Evolutionary conservation across 2,797 vertebrate genomes (phyloP), one percentile per base, ranked within the genome.

Genomic region (Chrysocyon brachyurus): DNA sequence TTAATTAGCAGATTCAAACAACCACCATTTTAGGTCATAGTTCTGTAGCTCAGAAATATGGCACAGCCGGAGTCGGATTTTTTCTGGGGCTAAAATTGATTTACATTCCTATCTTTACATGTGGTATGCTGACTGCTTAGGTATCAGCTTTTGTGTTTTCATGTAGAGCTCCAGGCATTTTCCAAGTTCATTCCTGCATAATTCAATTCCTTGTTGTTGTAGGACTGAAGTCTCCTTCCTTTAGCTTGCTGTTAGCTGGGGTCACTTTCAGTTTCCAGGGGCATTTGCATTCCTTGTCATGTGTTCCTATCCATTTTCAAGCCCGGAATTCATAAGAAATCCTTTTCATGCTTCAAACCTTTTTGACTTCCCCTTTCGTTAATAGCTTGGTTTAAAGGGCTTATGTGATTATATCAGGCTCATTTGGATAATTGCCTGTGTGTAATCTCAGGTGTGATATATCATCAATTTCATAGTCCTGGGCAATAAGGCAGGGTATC

Each of bases 1-100:
- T 4, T 61, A 72, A 86, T 52, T 26, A 83, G 31, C 33, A 83
- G 46, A 33, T 93, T 95, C 93, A 64, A 93, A 77, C 17, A 91
- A 56, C 10, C 68, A 4, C 11, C 22, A 61, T 16, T 40, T 63
- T 72, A 90, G 46, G 54, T 87, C 75, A 90, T 15, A 75, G 46
- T 87, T 91, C 46, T 64, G 61, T 26, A 83, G 54, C 59, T 93
- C 4, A 11, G 40, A 68, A 81, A 40, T 49, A 66, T 92, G 66
- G 49, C 59, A 84, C 17, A 54, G 54, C n/a, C 31, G 21, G 28
- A 93, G 12, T 90, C 7, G 89, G 68, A 22, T 77, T 68, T 63
- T 87, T 68, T 28, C 70, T 73, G 11, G 82, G 22, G 54, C 26
- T 84, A 17, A 28, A 63, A n/a, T 77, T 15, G 16, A 31, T 59